Conservation (phyloP, 2,113 vertebrate species). For the Glaucomys volans region DNA sequence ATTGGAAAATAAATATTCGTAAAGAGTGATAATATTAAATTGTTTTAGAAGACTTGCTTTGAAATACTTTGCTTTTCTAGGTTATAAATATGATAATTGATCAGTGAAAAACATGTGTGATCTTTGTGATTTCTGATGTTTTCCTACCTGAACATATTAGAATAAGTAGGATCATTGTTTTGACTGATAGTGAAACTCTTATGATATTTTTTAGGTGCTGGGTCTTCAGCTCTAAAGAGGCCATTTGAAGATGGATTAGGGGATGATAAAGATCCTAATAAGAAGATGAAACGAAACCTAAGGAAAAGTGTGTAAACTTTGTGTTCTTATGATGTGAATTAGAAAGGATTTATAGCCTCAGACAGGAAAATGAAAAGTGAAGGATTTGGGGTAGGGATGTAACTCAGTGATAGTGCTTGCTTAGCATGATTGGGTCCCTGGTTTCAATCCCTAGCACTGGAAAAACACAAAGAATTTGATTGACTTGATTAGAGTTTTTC, state of each 20-base stretch:
- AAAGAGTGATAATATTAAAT: slow-evolving; percentile 43
- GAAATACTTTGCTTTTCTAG: slow-evolving; percentile 13
- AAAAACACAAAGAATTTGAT: slow-evolving; percentile 46
- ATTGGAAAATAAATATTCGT: background rate
- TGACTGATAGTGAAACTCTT: slow-evolving; percentile 54
- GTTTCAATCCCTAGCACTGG: background rate
- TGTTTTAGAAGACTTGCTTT: slow-evolving; percentile 44
- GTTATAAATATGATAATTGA: slow-evolving; percentile 26
- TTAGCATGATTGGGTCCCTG: no score
- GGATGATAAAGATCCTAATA: slow-evolving; percentile 99
- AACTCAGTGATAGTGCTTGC: background rate
- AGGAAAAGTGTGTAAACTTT: slow-evolving; percentile 92
- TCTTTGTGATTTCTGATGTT: slow-evolving; percentile 28
- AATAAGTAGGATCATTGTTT: slow-evolving; percentile 27
- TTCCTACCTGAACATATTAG: slow-evolving; percentile 20
- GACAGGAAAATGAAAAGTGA: slow-evolving; percentile 57
- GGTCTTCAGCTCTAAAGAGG: slow-evolving; percentile 94
- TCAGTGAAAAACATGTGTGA: background rate
- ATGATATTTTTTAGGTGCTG: slow-evolving; percentile 84
- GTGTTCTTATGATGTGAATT: slow-evolving; percentile 45
- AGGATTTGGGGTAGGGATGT: background rate
- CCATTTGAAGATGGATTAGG: slow-evolving; percentile 95
- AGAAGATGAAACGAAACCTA: slow-evolving; percentile 99
- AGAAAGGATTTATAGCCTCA: slow-evolving; percentile 35
- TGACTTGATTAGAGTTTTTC: background rate